Base-by-base conservation (phyloP, 2,797 vertebrate species). In the Selene dorsalis region DNA sequence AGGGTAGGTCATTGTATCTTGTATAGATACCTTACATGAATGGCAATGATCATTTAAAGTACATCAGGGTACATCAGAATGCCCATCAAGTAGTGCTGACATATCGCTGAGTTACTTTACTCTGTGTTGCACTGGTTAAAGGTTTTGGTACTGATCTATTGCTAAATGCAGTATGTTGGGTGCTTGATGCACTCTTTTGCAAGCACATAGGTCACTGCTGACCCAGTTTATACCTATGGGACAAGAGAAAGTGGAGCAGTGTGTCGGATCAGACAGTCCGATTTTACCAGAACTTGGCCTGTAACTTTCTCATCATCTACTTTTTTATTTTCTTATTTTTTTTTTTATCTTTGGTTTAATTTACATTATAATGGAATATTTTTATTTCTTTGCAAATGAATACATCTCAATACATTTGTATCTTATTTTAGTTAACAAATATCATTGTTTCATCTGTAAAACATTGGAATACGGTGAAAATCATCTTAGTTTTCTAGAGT, bases 201-300 rank as follows among this genome's bases (percentile, higher is more conserved):
- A 14, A 56, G 30, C 55, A 22, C 18, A 58, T 56, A 73, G 72
- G 60, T 83, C 74, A 60, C 9, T 17, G 1, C 45, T 28, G 76
- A 75, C 79, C 86, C 71, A 80, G 32, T 84, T 82, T 57, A 45
- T 66, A 47, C 62, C 79, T 71, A 1, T 61, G 73, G 78, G 83
- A 78, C 48, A 53, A 28, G 39, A 55, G 38, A 77, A 85, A 79
- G 56, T 77, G 22, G 69, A 76, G 35, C 64, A 0, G 4, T 22
- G 68, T 32, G 69, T 78, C 68, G 76, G 43, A 41, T 67, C 50
- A 76, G 48, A 61, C 22, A 41, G 58, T 67, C 35, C 14, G 24
- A 30, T 81, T 65, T 43, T 3, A 70, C 47, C 9, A 18, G 10
- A 20, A 57, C 22, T 16, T 52, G 48, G 13, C 55, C 35, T 3